Base-by-base conservation (phyloP, 1,140 invertebrate genomes). In the Helicoverpa armigera region DNA sequence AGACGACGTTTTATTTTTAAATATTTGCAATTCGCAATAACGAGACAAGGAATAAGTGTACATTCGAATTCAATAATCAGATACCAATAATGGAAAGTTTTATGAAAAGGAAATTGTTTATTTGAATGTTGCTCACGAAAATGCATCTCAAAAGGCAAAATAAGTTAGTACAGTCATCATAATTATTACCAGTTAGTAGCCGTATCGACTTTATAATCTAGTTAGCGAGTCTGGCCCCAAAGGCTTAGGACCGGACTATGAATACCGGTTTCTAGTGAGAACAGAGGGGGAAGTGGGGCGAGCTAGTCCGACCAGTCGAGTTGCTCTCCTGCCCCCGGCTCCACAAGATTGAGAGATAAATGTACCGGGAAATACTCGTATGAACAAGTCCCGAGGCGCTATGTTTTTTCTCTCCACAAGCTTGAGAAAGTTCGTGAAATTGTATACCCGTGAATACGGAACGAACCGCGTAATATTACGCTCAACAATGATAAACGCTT, bases 261-360 rank as follows among this genome's bases (percentile, higher is more conserved):
- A 85, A 86, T 87, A 91, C 91, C 89, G 89, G 90, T 92, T 90
- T 61, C 29, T 72, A 82, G 79, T 82, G 76, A 72, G 81, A 80
- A 79, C 70, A 58, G 83, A 82, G 82, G 83, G 86, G 83, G 56
- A 76, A 81, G 85, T 84, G 83, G 85, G 88, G 82, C 60, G 58
- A 69, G 88, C 86, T 86, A 83, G 88, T 90, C 79, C 72, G 85
- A 87, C 88, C 79, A 87, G 89, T 91, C 87, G 88, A 89, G 89
- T 83, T 89, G 90, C 91, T 89, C 88, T 89, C 85, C 87, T 92
- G 89, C 87, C 89, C 87, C 87, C 86, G 83, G 91, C 80, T 79
- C 58, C 74, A 69, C 76, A 29, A 91, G 89, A 92, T 92, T 91
- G 85, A 90, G 77, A 85, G 90, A 92, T 91, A 92, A 91, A 92